Conservation (phyloP, 2,888 invertebrate genomes). For the Pedicia rivosa region DNA sequence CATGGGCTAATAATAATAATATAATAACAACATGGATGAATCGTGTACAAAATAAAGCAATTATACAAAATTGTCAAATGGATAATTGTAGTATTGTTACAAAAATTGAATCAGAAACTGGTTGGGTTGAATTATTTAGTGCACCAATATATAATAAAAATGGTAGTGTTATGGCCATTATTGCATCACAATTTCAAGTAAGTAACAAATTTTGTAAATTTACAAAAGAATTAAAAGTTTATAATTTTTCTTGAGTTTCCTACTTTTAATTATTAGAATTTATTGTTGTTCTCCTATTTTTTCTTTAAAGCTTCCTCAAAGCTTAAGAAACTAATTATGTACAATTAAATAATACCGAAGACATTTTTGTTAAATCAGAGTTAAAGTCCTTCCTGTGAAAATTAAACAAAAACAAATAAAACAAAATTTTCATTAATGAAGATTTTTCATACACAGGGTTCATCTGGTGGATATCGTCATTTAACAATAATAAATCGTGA, state of each 20-base stretch:
- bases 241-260: not conserved
- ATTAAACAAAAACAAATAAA: too few relatives aligned
- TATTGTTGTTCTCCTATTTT: too few relatives aligned
- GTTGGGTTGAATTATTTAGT: conserved; percentile 68
- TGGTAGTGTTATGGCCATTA: conserved; percentile 53
- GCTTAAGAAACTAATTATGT: not conserved
- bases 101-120: conserved; percentile 29
- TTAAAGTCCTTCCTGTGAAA: too few relatives aligned
- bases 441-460: conserved; percentile 13
- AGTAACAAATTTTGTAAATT: not conserved
- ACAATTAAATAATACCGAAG: too few relatives aligned
- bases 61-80: conserved; percentile 43
- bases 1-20: conserved; percentile 53
- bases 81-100: not conserved
- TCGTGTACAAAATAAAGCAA: conserved; percentile 64
- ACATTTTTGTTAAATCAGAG: too few relatives aligned
- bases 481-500: conserved; percentile 37
- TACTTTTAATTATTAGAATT: too few relatives aligned
- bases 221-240: conserved; percentile 8
- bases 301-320: not conserved
- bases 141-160: conserved; percentile 50
- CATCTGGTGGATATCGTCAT: conserved; percentile 47
- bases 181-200: conserved; percentile 45
- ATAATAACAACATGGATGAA: conserved; percentile 78
- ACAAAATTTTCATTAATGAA: conserved; percentile 33